These are phyloP conservation scores for Synanthedon andrenaeformis DNA, from an alignment of 2,888 invertebrate species.

Conservation along the genomic window DNA sequence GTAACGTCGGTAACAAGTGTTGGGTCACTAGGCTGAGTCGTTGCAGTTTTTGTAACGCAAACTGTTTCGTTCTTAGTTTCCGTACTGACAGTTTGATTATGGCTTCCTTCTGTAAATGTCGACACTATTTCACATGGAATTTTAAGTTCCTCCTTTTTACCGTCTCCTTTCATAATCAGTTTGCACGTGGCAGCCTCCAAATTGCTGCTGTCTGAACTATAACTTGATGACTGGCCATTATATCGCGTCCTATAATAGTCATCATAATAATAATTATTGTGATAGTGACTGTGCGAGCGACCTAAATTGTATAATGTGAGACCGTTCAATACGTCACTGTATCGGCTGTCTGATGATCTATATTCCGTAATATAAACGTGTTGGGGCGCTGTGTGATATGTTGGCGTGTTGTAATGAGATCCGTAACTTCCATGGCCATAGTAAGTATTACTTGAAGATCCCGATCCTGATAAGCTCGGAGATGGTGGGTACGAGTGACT, in stretches of 20 bases:
- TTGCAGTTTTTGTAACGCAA: conserved; percentile 36
- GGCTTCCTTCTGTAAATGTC: conserved; percentile 45
- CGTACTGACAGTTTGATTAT: conserved; percentile 15
- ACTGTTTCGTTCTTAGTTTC: conserved; percentile 27
- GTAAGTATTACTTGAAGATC: background rate
- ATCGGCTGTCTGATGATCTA: conserved; percentile 48
- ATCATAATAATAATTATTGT: conserved; percentile 49
- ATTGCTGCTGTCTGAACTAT: conserved; percentile 12
- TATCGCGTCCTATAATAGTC: conserved; percentile 33
- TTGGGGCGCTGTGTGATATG: conserved; percentile 43
- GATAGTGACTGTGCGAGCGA: conserved; percentile 41
- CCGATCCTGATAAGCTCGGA: conserved; percentile 2
- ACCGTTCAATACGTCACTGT: conserved; percentile 47
- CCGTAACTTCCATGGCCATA: background rate
- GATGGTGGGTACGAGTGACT: conserved; percentile 3
- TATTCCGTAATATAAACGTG: conserved; percentile 49
- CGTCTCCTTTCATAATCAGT: conserved; percentile 42
- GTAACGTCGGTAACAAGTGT: background rate
- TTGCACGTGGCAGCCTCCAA: conserved; percentile 37
- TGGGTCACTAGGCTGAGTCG: conserved; percentile 5
- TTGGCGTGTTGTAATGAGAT: conserved; percentile 10
- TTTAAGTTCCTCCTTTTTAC: conserved; percentile 30
- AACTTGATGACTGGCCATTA: conserved; percentile 6
- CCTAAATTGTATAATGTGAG: conserved; percentile 53
- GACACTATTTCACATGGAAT: conserved; percentile 62